phyloP scores from a whole-genome alignment of 2,113 vertebrate species.

The Brachionichthys hirsutus region DNA sequence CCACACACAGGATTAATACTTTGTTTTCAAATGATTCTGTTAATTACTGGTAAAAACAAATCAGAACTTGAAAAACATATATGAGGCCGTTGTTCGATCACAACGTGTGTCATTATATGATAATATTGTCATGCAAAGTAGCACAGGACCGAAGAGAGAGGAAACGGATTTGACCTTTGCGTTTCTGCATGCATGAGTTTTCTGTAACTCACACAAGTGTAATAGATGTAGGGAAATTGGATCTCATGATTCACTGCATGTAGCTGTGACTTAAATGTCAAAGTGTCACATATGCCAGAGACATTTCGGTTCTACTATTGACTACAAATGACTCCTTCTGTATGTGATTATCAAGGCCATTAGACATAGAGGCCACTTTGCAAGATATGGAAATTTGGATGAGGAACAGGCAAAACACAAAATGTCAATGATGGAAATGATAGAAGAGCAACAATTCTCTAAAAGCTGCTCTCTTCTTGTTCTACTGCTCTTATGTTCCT shows the following conservation, averaged over 20 bases:
- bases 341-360: constrained; percentile 31
- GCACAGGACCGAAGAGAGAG: not conserved
- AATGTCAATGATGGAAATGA: constrained; percentile 38
- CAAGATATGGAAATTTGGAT: constrained; percentile 31
- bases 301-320: constrained; percentile 24
- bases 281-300: constrained; percentile 16
- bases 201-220: constrained; percentile 3
- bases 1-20: too few relatives aligned
- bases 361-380: constrained; percentile 10
- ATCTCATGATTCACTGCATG: constrained; percentile 33
- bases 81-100: too few relatives aligned
- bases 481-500: constrained; percentile 2
- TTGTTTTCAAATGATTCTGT: too few relatives aligned
- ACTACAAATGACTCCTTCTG: constrained; percentile 31
- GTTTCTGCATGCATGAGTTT: constrained; percentile 9
- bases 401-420: constrained; percentile 29
- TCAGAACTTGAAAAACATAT: too few relatives aligned
- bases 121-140: not conserved
- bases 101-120: not conserved
- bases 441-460: not conserved
- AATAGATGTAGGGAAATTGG: constrained; percentile 16
- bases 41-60: too few relatives aligned
- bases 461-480: constrained; percentile 8
- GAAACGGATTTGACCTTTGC: constrained; percentile 40
- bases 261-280: constrained; percentile 55